Conservation (phyloP, 2,797 vertebrate genomes). For the Austrolebias charrua region DNA sequence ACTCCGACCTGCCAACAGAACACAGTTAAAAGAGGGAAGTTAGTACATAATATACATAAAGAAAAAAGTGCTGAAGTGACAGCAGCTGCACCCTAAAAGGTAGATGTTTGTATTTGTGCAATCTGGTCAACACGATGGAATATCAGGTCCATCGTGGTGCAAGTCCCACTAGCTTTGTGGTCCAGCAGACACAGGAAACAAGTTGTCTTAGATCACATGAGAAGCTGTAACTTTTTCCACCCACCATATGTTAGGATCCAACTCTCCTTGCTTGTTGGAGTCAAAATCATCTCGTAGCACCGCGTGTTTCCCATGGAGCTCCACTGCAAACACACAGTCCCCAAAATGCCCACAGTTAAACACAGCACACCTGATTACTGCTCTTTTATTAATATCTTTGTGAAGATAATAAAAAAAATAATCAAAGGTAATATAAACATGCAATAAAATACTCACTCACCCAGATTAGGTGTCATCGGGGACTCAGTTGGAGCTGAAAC, state of each 20-base stretch:
- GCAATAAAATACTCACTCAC: conserved; percentile 71
- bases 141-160: no score
- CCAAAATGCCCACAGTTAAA: conserved; percentile 45
- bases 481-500: conserved; percentile 91
- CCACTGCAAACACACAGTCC: conserved; percentile 78
- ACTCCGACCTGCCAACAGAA: conserved; percentile 83
- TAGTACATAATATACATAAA: neutral
- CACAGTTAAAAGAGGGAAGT: neutral
- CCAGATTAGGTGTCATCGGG: conserved; percentile 87
- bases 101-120: neutral
- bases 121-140: neutral
- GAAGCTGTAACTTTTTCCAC: conserved; percentile 50
- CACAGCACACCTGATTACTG: neutral
- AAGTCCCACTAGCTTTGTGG: neutral
- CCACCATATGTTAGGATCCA: conserved; percentile 92
- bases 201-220: conserved; percentile 12
- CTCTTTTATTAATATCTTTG: conserved; percentile 4
- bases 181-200: neutral
- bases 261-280: conserved; percentile 86
- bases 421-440: conserved; percentile 5
- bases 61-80: neutral
- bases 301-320: conserved; percentile 89
- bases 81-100: neutral
- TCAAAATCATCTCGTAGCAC: conserved; percentile 97
- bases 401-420: conserved; percentile 5